phyloP scores from a whole-genome alignment of 2,113 vertebrate genomes.

The Motacilla alba region DNA sequence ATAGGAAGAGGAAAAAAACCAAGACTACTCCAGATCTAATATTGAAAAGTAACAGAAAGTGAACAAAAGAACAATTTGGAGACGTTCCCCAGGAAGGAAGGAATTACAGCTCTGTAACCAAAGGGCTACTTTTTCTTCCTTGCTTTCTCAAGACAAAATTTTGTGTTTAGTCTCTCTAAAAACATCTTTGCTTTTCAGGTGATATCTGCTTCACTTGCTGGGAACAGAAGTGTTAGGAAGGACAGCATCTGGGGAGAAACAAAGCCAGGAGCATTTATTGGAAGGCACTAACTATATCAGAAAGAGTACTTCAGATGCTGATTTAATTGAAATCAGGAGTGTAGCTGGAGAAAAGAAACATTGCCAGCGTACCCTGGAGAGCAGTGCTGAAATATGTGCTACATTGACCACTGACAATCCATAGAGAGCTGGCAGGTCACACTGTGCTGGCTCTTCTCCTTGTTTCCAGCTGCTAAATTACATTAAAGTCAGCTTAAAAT shows the following conservation, averaged over 20 bases:
- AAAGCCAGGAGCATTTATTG: slow-evolving; percentile 29
- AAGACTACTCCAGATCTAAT: not conserved
- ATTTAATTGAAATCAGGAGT: slow-evolving; percentile 52
- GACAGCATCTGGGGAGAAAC: not conserved
- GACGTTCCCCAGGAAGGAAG: not conserved
- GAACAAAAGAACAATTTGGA: not conserved
- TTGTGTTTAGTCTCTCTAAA: not conserved
- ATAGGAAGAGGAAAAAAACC: not conserved
- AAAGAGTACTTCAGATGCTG: slow-evolving; percentile 42
- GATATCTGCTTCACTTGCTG: not conserved
- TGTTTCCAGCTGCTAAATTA: slow-evolving; percentile 59
- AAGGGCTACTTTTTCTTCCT: not conserved
- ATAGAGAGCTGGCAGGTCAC: slow-evolving; percentile 57
- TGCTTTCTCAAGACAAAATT: not conserved
- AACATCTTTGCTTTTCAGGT: not conserved
- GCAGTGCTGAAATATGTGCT: slow-evolving; percentile 31
- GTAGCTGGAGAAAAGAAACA: slow-evolving; percentile 43
- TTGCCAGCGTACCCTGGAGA: slow-evolving; percentile 2
- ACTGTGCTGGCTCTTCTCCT: slow-evolving; percentile 34
- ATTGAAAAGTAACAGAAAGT: not conserved
- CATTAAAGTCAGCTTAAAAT: slow-evolving; percentile 64
- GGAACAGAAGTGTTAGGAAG: not conserved
- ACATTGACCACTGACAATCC: slow-evolving; percentile 51
- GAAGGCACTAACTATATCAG: slow-evolving; percentile 39
- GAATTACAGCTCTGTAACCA: not conserved